Percentiles rank a stretch among this genome's conserved stretches.
phyloP scores from a whole-genome alignment of 2,888 invertebrate genomes.

The Chrysolina americana region DNA sequence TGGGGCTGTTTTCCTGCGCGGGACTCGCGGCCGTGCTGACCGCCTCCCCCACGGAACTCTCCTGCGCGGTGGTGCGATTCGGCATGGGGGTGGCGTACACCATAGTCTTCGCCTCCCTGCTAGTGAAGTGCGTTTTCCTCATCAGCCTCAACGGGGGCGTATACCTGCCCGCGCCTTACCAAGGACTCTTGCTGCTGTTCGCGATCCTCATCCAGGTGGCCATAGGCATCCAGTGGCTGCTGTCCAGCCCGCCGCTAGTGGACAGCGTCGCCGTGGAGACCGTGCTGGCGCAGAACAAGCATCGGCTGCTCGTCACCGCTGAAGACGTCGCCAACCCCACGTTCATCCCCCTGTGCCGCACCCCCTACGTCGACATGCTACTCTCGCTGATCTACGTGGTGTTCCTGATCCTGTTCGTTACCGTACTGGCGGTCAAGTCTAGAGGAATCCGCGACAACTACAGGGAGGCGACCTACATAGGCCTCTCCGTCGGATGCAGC shows the following conservation, averaged over 20 bases:
- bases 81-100: slow-evolving; percentile 88
- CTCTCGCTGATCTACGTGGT: slow-evolving; percentile 88
- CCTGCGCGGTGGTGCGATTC: slow-evolving; percentile 87
- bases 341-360: slow-evolving; percentile 74
- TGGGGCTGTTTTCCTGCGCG: slow-evolving; percentile 87
- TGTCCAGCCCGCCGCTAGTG: slow-evolving; percentile 82
- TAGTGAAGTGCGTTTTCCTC: slow-evolving; percentile 95
- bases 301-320: slow-evolving; percentile 67
- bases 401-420: slow-evolving; percentile 87
- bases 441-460: slow-evolving; percentile 94
- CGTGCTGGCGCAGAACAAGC: slow-evolving; percentile 63
- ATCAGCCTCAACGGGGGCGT: slow-evolving; percentile 93
- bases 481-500: slow-evolving; percentile 87
- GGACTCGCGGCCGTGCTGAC: slow-evolving; percentile 85
- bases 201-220: slow-evolving; percentile 92
- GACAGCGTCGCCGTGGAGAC: slow-evolving; percentile 68
- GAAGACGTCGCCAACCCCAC: slow-evolving; percentile 57
- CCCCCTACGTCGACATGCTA: slow-evolving; percentile 80
- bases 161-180: slow-evolving; percentile 93
- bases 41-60: slow-evolving; percentile 83
- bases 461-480: slow-evolving; percentile 93
- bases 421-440: slow-evolving; percentile 87
- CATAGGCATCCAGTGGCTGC: slow-evolving; percentile 87
- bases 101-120: slow-evolving; percentile 89
- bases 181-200: slow-evolving; percentile 89